Evolutionary conservation across 2,888 invertebrate genomes (phyloP), one percentile per base, ranked within the genome.

Genomic region (Trisateles emortualis): DNA sequence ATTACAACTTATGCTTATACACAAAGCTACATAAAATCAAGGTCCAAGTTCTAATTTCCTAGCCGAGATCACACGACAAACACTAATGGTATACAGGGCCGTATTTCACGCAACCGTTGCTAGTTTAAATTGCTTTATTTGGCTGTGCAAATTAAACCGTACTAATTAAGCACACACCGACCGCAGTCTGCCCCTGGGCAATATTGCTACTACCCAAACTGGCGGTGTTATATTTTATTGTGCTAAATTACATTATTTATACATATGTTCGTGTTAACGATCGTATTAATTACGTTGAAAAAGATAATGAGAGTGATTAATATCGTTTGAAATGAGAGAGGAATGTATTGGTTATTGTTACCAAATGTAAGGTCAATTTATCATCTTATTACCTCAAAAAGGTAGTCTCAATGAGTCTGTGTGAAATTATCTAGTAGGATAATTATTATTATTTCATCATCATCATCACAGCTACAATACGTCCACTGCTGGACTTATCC

Each of bases 61-160:
- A 41, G 13, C 29, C 16, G 22, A 45, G 46, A 52, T 42, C 46
- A 14, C 45, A 45, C 38, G 26, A 26, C 43, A 47, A 46, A 52
- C 58, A 50, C 38, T 26, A 36, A 35, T 38, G 24, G 11, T 39
- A 43, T 36, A 51, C 52, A 58, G 57, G 44, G 17, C 45, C 51
- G 58, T 68, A 69, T 66, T 69, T 68, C 61, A 70, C 60, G 42
- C 55, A 17, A 44, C 33, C 50, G 52, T 66, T 61, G 41, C 54
- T 55, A 38, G 56, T 43, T 66, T 58, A 64, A 69, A 69, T 68
- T 66, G 68, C 61, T 66, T 68, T 66, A 68, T 68, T 69, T 69
- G 61, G 67, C 36, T 38, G 52, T 35, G 44, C 54, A 64, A 70
- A 70, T 68, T 67, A 70, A 68, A 60, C 71, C 43, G 53, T 45